Conservation (phyloP, 2,113 vertebrate genomes). For the Embiotoca jacksoni region DNA sequence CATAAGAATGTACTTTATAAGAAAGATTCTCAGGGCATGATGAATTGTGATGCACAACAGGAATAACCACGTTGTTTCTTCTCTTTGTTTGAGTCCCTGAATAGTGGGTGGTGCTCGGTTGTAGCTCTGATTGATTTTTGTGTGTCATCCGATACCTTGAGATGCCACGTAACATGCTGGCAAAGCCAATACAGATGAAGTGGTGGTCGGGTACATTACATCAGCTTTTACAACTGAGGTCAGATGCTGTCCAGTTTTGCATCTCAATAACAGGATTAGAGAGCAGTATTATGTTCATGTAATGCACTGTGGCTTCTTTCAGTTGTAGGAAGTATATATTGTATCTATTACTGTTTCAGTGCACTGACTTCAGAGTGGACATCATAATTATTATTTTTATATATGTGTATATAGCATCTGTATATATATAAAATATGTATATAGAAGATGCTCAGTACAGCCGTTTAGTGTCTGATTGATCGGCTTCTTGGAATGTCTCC, state of each 20-base stretch:
- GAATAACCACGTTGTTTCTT: conserved; percentile 26
- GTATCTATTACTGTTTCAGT: too few relatives aligned
- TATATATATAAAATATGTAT: background rate
- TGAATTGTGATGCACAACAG: conserved; percentile 26
- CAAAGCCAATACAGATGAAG: conserved; percentile 46
- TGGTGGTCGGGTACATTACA: conserved; percentile 44
- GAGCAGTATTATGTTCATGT: background rate
- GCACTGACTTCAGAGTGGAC: too few relatives aligned
- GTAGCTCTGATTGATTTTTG: conserved; percentile 69
- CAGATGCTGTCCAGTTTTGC: conserved; percentile 37
- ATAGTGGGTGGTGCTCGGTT: conserved; percentile 40
- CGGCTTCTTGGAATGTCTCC: conserved; percentile 16
- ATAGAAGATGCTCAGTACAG: background rate
- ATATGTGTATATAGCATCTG: too few relatives aligned
- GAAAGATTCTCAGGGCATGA: background rate
- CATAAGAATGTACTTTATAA: background rate
- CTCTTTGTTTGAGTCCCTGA: conserved; percentile 32
- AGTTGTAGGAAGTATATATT: background rate
- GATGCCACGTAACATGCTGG: conserved; percentile 21
- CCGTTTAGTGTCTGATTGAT: conserved; percentile 27
- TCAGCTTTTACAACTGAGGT: conserved; percentile 41
- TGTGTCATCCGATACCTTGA: conserved; percentile 56
- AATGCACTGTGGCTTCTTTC: conserved; percentile 1
- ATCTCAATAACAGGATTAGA: conserved; percentile 19
- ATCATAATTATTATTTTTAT: too few relatives aligned